Conservation (phyloP, 1,140 invertebrate species). For the Parasteatoda tepidariorum region DNA sequence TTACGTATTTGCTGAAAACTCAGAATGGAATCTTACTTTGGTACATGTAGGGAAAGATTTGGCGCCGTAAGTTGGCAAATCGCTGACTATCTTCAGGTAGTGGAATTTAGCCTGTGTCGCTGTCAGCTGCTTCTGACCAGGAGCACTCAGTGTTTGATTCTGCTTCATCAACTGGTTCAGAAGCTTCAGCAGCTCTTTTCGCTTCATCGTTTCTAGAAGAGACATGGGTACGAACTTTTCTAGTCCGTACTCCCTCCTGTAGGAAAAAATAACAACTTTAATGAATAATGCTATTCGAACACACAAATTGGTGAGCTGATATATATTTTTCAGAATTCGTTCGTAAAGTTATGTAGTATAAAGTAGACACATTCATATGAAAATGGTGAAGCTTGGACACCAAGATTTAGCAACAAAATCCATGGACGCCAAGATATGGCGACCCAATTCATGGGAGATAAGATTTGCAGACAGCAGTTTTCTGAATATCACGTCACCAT, state of each 20-base stretch:
- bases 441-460: no score
- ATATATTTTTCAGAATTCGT: no score
- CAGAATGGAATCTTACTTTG: slow-evolving; percentile 65
- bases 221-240: slow-evolving; percentile 88
- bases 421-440: no score
- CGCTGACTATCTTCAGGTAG: slow-evolving; percentile 88
- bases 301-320: no score
- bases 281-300: not conserved
- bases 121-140: slow-evolving; percentile 84
- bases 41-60: slow-evolving; percentile 83
- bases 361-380: no score
- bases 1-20: not conserved
- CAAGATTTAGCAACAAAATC: no score
- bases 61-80: slow-evolving; percentile 88
- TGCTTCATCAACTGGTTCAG: slow-evolving; percentile 87
- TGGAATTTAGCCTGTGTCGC: slow-evolving; percentile 82
- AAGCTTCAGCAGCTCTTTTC: slow-evolving; percentile 86
- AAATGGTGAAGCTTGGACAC: no score
- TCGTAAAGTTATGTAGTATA: no score
- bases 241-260: slow-evolving; percentile 86
- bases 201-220: slow-evolving; percentile 86
- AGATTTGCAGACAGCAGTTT: no score
- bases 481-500: no score
- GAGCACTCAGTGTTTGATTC: slow-evolving; percentile 84
- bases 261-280: slow-evolving; percentile 53